These are phyloP conservation scores for Trissonchulus latispiculum DNA, from an alignment of 2,888 invertebrate species.

Conservation along the genomic window DNA sequence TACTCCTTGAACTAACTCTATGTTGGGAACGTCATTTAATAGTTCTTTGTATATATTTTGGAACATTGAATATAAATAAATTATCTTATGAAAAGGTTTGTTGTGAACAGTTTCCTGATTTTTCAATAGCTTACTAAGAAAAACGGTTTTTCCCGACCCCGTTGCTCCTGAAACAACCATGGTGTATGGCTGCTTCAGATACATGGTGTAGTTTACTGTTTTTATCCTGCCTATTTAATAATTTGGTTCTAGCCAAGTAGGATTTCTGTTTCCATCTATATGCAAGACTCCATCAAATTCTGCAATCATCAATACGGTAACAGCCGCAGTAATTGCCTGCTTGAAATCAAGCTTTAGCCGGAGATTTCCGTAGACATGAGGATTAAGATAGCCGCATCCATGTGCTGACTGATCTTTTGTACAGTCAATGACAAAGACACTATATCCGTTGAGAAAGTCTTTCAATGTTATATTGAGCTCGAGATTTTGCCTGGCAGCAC, in stretches of 20 bases:
- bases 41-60: background rate
- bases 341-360: background rate
- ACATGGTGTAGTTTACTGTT: too few species aligned
- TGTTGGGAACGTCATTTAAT: background rate
- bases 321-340: background rate
- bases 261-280: background rate
- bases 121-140: background rate
- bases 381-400: background rate
- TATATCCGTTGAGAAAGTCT: background rate
- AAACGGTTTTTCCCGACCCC: background rate
- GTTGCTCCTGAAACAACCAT: background rate
- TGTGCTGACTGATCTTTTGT: background rate
- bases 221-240: background rate
- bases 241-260: background rate
- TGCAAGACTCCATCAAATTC: background rate
- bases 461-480: background rate
- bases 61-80: background rate
- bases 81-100: background rate
- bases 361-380: background rate
- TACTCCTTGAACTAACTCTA: background rate
- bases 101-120: background rate
- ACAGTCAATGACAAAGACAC: background rate
- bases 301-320: background rate
- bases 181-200: background rate
- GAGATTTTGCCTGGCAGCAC: background rate